These are phyloP conservation scores for Aurelia coerulea DNA, from an alignment of 30 jellyfish, hydroid and myxozoan genomes.

Conservation along the genomic window DNA sequence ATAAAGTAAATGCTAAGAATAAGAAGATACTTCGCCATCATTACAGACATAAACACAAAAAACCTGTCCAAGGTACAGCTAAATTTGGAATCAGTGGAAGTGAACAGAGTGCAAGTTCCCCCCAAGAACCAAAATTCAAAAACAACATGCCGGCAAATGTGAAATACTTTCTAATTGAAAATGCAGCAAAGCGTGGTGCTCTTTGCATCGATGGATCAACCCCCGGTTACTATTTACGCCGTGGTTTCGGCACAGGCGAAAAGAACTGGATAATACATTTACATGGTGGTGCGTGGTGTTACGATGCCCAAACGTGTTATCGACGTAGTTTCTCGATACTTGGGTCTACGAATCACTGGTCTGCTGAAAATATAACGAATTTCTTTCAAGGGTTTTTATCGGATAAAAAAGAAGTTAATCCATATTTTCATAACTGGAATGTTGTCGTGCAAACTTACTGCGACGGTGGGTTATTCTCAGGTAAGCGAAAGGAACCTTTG, in stretches of 20 bases:
- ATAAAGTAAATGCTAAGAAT: background rate
- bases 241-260: conserved; percentile 67
- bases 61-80: conserved; percentile 40
- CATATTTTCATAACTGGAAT: conserved; percentile 81
- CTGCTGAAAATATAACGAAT: conserved; percentile 73
- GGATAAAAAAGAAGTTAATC: conserved; percentile 58
- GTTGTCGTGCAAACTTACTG: conserved; percentile 88
- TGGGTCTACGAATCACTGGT: conserved; percentile 86
- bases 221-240: conserved; percentile 88
- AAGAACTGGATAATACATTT: conserved; percentile 93
- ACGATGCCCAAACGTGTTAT: conserved; percentile 78
- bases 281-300: conserved; percentile 99
- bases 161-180: conserved; percentile 42
- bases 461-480: conserved; percentile 97
- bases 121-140: conserved; percentile 34
- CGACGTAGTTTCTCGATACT: conserved; percentile 81
- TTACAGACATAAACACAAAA: conserved; percentile 25
- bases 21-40: background rate
- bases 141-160: conserved; percentile 56
- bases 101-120: background rate
- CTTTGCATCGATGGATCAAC: conserved; percentile 88
- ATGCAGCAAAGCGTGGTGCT: conserved; percentile 70
- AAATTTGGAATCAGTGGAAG: conserved; percentile 23
- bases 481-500: conserved; percentile 76
- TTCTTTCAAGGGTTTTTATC: conserved; percentile 93